Conservation (phyloP, 2,797 vertebrate species). For the Thunnus albacares region DNA sequence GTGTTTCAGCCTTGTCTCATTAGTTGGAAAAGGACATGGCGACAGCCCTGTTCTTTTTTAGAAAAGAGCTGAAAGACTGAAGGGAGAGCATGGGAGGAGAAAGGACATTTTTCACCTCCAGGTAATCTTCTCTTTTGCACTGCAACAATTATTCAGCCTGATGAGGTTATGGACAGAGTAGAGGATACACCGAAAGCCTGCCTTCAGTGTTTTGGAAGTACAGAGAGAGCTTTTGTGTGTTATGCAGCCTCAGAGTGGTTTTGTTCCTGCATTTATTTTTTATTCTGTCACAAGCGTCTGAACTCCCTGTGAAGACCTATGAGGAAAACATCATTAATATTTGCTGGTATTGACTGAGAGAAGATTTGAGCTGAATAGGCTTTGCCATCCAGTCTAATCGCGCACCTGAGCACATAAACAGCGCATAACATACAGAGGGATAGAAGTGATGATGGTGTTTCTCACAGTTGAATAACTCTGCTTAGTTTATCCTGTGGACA, state of each 20-base stretch:
- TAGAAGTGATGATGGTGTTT: slow-evolving; percentile 25
- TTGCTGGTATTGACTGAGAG: slow-evolving; percentile 57
- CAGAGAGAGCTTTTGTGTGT: slow-evolving; percentile 31
- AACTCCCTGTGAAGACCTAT: slow-evolving; percentile 46
- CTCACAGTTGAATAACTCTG: slow-evolving; percentile 30
- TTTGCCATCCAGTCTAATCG: slow-evolving; percentile 44
- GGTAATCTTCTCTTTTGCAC: slow-evolving; percentile 67
- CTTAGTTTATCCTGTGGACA: slow-evolving; percentile 22
- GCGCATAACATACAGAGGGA: slow-evolving; percentile 28
- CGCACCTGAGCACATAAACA: slow-evolving; percentile 61
- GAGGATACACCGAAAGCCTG: slow-evolving; percentile 58
- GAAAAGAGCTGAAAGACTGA: slow-evolving; percentile 32
- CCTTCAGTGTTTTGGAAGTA: slow-evolving; percentile 57
- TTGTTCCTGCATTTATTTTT: slow-evolving; percentile 42
- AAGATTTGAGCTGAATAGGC: slow-evolving; percentile 50
- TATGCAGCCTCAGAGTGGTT: slow-evolving; percentile 25
- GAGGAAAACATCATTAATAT: slow-evolving; percentile 66
- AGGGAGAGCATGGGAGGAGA: slow-evolving; percentile 27
- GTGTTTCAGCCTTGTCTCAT: slow-evolving; percentile 54
- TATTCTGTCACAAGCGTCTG: slow-evolving; percentile 46
- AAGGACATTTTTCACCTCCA: slow-evolving; percentile 71
- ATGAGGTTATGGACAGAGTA: slow-evolving; percentile 73
- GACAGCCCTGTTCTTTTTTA: slow-evolving; percentile 25
- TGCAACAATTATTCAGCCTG: slow-evolving; percentile 76
- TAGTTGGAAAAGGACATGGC: slow-evolving; percentile 50